Conservation (phyloP, 2,888 invertebrate species). For the Lepetodrilus schrolli region DNA sequence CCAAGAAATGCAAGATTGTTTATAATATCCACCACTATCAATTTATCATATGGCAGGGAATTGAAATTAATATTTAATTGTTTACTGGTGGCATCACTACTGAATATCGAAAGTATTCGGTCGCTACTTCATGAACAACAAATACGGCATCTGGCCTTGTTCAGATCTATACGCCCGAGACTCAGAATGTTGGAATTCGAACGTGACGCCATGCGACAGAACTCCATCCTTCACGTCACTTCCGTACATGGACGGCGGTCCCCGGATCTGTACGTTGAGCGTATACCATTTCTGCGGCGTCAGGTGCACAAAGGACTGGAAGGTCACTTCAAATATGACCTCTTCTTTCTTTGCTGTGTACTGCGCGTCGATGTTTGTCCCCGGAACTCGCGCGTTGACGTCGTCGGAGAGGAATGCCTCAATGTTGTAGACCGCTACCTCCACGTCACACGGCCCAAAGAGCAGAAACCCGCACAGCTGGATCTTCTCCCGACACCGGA, state of each 20-base stretch:
- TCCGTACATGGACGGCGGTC: slow-evolving; percentile 15
- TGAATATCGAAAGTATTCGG: background rate
- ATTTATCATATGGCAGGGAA: too few species aligned
- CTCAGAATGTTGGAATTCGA: background rate
- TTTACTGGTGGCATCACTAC: too few species aligned
- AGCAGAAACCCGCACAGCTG: background rate
- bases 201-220: background rate
- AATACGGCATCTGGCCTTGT: background rate
- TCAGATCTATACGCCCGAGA: background rate
- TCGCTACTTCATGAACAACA: background rate
- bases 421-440: background rate
- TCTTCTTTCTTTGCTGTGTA: background rate
- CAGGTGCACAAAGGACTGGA: background rate
- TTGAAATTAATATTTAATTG: too few species aligned
- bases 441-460: slow-evolving; percentile 1
- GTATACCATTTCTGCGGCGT: slow-evolving; percentile 3
- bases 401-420: background rate
- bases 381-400: background rate
- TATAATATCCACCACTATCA: too few species aligned
- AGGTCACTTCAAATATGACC: slow-evolving; percentile 5
- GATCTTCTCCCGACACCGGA: background rate
- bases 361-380: background rate
- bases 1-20: too few species aligned
- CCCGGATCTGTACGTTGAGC: background rate
- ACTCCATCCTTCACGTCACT: background rate